Conservation (phyloP, 1,140 invertebrate species). For the Brachionus sp. region DNA sequence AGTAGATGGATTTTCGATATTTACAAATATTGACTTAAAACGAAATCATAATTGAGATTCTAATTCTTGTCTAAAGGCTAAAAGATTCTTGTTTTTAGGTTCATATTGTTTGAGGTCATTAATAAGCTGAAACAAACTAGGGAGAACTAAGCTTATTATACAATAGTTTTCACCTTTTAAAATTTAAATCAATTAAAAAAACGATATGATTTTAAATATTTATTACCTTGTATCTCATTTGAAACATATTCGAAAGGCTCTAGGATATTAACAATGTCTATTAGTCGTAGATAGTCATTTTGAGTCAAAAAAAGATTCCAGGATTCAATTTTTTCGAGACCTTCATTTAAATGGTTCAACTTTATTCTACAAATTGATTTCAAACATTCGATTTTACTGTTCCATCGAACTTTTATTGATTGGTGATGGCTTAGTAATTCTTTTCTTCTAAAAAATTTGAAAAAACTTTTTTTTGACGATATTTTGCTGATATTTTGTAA, state of each 20-base stretch:
- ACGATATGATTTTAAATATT: neutral
- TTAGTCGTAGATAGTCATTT: no score
- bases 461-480: no score
- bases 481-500: no score
- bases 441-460: no score
- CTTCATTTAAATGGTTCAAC: no score
- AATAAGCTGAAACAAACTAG: neutral
- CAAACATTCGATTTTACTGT: no score
- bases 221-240: neutral
- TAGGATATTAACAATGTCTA: neutral
- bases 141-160: neutral
- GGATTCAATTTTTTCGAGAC: no score
- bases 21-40: neutral
- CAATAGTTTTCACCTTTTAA: neutral
- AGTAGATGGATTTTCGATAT: neutral
- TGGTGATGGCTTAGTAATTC: no score
- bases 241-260: neutral
- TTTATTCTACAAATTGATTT: no score
- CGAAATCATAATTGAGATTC: neutral
- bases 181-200: neutral
- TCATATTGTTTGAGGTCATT: neutral
- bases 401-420: no score
- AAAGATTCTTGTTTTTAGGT: neutral
- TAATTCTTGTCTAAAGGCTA: neutral
- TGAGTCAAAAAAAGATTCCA: no score